phyloP scores from a whole-genome alignment of 2,113 vertebrate species.

The Etheostoma spectabile region DNA sequence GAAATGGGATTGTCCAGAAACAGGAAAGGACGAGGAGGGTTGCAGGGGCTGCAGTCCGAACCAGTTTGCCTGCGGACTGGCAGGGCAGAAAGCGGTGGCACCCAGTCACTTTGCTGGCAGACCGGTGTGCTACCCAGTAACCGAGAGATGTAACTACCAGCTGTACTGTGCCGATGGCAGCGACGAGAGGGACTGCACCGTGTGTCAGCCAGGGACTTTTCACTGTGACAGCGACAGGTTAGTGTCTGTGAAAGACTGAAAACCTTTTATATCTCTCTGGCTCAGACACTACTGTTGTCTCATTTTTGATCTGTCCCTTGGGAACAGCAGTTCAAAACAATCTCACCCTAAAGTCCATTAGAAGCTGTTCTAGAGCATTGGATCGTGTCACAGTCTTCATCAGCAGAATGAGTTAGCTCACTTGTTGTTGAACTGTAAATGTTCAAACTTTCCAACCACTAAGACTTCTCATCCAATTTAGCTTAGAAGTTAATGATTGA shows the following conservation, averaged over 20 bases:
- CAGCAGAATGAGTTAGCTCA: not conserved
- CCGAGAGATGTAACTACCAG: constrained; percentile 93
- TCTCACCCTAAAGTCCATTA: not conserved
- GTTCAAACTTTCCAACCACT: not conserved
- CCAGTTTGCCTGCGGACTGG: constrained; percentile 86
- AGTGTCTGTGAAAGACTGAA: constrained; percentile 20
- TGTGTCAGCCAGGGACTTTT: constrained; percentile 91
- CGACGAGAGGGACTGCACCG: constrained; percentile 88
- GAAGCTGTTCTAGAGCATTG: not conserved
- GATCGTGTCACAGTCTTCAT: not conserved
- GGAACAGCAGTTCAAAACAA: not conserved
- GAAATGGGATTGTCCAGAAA: constrained; percentile 89
- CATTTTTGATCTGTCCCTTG: not conserved
- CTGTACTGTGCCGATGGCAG: constrained; percentile 89
- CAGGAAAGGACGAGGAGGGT: constrained; percentile 87
- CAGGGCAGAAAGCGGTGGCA: constrained; percentile 55
- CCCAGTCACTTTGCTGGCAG: constrained; percentile 44
- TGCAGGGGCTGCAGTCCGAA: constrained; percentile 84
- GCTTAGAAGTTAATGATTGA: not conserved
- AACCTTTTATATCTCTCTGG: not conserved
- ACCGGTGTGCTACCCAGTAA: constrained; percentile 85
- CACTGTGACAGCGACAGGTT: constrained; percentile 89
- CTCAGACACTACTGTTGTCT: not conserved
- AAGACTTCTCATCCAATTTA: not conserved
- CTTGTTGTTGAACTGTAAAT: not conserved